These are phyloP conservation scores for Petrocephalus microphthalmus DNA, from an alignment of 2,113 vertebrate genomes.

Conservation along the genomic window DNA sequence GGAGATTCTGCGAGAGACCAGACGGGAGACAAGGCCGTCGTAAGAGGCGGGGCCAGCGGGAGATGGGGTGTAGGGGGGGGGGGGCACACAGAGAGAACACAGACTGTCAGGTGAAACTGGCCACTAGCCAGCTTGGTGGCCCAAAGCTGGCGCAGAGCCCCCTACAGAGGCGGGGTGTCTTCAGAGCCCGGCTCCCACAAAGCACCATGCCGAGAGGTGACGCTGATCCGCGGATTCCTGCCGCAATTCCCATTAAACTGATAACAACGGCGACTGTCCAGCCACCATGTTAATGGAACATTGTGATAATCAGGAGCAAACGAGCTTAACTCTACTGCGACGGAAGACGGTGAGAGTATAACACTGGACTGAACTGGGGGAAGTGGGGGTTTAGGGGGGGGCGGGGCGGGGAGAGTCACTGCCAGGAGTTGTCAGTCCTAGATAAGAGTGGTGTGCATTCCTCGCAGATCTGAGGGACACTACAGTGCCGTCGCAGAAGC, in stretches of 20 bases:
- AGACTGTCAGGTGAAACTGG: neutral
- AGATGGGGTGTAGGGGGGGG: neutral
- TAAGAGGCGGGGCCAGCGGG: neutral
- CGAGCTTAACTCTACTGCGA: neutral
- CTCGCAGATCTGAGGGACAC: neutral
- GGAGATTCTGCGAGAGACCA: slow-evolving; percentile 81
- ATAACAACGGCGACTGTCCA: neutral
- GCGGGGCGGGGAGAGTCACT: neutral
- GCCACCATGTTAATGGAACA: neutral
- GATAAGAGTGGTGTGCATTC: neutral
- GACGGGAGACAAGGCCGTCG: slow-evolving; percentile 39
- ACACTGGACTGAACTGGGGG: no score
- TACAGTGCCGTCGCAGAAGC: neutral
- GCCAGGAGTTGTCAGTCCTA: neutral
- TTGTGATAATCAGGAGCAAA: neutral
- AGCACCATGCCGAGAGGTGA: neutral
- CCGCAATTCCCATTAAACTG: neutral
- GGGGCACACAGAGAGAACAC: neutral
- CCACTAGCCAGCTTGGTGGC: neutral
- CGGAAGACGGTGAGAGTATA: neutral
- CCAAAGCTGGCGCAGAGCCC: neutral
- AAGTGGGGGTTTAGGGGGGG: no score
- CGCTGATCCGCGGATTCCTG: neutral
- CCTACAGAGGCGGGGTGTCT: neutral
- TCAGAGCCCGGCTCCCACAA: neutral